These are phyloP conservation scores for Cardinalis cardinalis DNA, from an alignment of 2,113 vertebrate genomes.

Conservation along the genomic window DNA sequence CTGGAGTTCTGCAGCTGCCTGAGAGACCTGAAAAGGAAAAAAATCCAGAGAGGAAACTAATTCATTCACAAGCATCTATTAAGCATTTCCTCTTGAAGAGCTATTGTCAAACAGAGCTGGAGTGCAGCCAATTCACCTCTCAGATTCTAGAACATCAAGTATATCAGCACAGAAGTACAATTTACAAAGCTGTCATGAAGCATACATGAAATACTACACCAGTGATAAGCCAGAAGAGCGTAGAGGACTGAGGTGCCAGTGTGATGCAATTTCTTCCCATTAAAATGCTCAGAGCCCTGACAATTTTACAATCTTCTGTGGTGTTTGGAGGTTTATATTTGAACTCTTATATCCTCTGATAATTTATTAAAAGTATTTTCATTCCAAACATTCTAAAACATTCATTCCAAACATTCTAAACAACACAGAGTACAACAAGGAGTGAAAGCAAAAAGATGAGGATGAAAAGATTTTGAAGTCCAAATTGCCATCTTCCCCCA, in stretches of 20 bases:
- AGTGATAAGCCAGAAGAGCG: not conserved
- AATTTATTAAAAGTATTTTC: not conserved
- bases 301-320: not conserved
- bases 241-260: not conserved
- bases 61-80: not conserved
- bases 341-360: not conserved
- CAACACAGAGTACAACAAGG: not conserved
- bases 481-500: not conserved
- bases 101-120: not conserved
- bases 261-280: not conserved
- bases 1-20: slow-evolving; percentile 93
- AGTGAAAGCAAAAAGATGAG: not conserved
- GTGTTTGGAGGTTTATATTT: not conserved
- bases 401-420: no score
- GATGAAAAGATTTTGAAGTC: not conserved
- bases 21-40: slow-evolving; percentile 82
- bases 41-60: not conserved
- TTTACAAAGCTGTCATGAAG: not conserved
- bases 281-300: not conserved
- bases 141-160: not conserved
- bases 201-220: not conserved
- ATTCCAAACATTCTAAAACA: no score
- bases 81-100: not conserved
- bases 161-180: not conserved
- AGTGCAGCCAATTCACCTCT: not conserved